These are phyloP conservation scores for Holcopasites calliopsidis DNA, from an alignment of 1,140 invertebrate species.

Conservation along the genomic window DNA sequence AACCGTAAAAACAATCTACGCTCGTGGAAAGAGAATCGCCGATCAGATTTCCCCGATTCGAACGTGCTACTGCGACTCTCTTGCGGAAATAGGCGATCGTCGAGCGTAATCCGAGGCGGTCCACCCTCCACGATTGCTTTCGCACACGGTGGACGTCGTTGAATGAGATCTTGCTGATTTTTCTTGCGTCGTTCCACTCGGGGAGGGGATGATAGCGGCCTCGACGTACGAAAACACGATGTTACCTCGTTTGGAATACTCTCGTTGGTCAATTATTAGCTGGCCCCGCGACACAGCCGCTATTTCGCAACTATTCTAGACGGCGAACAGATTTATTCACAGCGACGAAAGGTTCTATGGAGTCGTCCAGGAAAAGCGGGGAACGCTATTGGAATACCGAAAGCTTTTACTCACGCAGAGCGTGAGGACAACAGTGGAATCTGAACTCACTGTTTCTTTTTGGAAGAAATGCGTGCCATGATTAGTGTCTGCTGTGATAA, in stretches of 20 bases:
- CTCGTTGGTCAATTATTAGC: conserved; percentile 57
- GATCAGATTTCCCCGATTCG: conserved; percentile 9
- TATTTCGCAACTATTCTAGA: neutral
- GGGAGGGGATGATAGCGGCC: conserved; percentile 43
- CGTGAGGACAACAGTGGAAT: neutral
- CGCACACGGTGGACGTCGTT: conserved; percentile 51
- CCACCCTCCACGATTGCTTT: conserved; percentile 40
- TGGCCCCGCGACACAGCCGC: neutral
- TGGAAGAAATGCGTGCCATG: too few relatives aligned
- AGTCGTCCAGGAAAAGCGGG: neutral
- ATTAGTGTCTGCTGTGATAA: too few relatives aligned
- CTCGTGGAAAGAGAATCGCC: neutral
- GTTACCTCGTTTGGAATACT: neutral
- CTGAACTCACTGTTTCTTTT: too few relatives aligned
- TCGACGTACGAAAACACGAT: conserved; percentile 38
- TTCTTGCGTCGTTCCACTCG: conserved; percentile 46
- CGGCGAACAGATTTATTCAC: conserved; percentile 14
- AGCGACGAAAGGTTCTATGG: conserved; percentile 21
- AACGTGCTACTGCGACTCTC: neutral
- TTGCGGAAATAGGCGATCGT: conserved; percentile 39
- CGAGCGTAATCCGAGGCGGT: conserved; percentile 55
- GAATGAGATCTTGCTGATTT: conserved; percentile 63
- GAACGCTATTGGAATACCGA: neutral
- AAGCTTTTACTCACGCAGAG: conserved; percentile 7
- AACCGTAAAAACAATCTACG: conserved; percentile 19